Evolutionary conservation across 2,797 vertebrate species (phyloP), one percentile per base, ranked within the genome.

Genomic region (Gymnoscopelus microlampas): DNA sequence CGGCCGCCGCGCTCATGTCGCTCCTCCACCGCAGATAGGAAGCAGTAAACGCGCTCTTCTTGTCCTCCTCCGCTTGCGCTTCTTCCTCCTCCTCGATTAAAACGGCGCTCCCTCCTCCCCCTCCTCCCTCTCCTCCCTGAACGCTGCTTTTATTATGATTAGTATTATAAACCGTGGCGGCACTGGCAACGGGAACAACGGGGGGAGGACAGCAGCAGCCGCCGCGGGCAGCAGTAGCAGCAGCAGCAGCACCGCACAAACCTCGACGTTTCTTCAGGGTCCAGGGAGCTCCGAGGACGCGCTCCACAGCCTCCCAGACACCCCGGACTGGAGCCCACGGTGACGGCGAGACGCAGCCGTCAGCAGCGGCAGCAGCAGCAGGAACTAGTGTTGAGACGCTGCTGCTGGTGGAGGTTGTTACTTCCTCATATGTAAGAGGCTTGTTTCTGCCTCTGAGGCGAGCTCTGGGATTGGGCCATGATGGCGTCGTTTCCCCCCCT

Each of bases 361-460:
- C 19, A 19, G 19, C 35, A 39, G 5, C 35, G 7, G 5, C 4
- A 39, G 35, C 39, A 44, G 35, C 35, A 39, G 39, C 87, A 79
- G 84, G 81, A 90, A 50, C 63, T n/a, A 0, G 19, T 53, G 54
- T 80, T 81, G 84, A 81, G 66, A 78, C 44, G 68, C 74, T 51
- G 74, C 77, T 69, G 68, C 81, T 23, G 53, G 19, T 5, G 56
- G 23, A 2, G 56, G 83, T 76, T 75, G 80, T 79, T 80, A 93
- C 94, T 95, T 95, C 94, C 94, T 94, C 88, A 88, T 93, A 87
- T 93, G 93, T 83, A 91, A 93, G 93, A 92, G 90, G 92, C 93
- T 93, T 19, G 19, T 19, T 90, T 91, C 65, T 88, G 87, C 84
- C 72, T 86, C 86, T 92, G 89, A 93, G 83, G 87, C 91, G 90